Percentiles rank a stretch among this genome's conserved stretches.
Evolutionary conservation across 2,888 invertebrate species (phyloP).

Genomic region (Boloria selene): DNA sequence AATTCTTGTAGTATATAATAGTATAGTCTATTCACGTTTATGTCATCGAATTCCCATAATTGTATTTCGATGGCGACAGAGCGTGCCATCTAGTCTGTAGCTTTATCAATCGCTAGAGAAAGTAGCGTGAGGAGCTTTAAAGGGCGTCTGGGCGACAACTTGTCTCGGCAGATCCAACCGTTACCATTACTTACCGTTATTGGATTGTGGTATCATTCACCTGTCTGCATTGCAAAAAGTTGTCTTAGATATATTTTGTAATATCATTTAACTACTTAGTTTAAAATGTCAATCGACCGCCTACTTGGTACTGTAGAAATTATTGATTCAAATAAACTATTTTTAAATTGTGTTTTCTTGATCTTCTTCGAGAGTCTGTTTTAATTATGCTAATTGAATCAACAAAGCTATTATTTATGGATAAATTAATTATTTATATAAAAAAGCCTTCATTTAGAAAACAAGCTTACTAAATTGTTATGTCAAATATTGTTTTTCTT

Average conservation of each 20-base stretch:
- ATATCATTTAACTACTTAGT: background rate
- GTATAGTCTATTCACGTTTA: background rate
- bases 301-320: background rate
- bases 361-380: no score
- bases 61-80: slow-evolving; percentile 19
- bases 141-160: slow-evolving; percentile 61
- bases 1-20: no score
- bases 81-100: slow-evolving; percentile 16
- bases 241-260: slow-evolving; percentile 17
- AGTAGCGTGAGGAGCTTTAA: slow-evolving; percentile 32
- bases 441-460: no score
- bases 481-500: no score
- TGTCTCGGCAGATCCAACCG: slow-evolving; percentile 56
- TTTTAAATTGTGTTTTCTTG: no score
- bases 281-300: slow-evolving; percentile 4
- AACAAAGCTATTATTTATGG: no score
- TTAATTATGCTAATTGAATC: no score
- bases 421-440: no score
- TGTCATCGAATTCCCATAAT: slow-evolving; percentile 18
- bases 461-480: no score
- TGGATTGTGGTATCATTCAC: slow-evolving; percentile 45
- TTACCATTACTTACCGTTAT: slow-evolving; percentile 41
- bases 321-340: no score
- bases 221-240: slow-evolving; percentile 32
- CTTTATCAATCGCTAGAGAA: slow-evolving; percentile 29